Base-by-base conservation (phyloP, 2,113 vertebrate genomes). In the Axis porcinus region DNA sequence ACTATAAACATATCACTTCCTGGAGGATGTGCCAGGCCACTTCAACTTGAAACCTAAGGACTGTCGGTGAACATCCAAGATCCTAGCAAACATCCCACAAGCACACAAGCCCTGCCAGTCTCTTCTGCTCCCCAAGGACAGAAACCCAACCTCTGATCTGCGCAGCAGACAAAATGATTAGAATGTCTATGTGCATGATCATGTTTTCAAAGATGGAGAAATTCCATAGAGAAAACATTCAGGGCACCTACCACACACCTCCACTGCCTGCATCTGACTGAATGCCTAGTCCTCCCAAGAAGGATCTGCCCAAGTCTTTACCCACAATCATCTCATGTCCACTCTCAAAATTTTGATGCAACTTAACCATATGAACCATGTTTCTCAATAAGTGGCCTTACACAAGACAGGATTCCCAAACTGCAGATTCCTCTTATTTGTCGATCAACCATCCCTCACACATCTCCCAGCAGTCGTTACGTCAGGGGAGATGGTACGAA, bases 1-100 rank as follows among this genome's bases (percentile, higher is more conserved):
- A 93, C 85, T 89, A 74, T 76, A 91, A 98, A 98, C 98, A 89
- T 40, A 79, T 87, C 91, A 45, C 86, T 97, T 98, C 98, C 98
- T 96, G 97, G 64, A 95, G 74, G 86, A 64, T 7, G 43, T 5
- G 94, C 94, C 97, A 94, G 96, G 89, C 67, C 58, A 88, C 95
- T 97, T 91, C 50, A 87, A 55, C 84, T 81, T 47, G 67, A 64
- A 96, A 95, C 30, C 91, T 76, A 57, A 97, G 78, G 43, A 47
- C 62, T 3, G 2, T 43, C 28, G 0, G 33, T 57, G 85, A 9
- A 64, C 70, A 43, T 52, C 78, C 81, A 78, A 82, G 94, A 70
- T 47, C 30, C 91, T 23, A 23, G 36, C 8, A 25, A 64, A 62
- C 33, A 45, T 2, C 54, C 64, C 55, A 36, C 11, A 25, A 45